Conservation (phyloP, 2,888 invertebrate genomes). For the Trissoscelio sp. region DNA sequence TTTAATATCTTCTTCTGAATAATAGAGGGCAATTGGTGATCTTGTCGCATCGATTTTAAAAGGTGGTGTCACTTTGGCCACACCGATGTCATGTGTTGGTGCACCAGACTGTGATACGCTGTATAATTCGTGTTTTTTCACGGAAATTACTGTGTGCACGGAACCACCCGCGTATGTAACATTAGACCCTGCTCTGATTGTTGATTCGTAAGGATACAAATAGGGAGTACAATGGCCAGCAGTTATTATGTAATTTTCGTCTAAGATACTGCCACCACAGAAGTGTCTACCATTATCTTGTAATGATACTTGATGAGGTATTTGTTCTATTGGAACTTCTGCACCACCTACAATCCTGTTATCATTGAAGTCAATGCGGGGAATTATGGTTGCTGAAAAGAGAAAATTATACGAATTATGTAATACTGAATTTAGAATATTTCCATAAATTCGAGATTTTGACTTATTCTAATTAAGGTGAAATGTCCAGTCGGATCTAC, state of each 20-base stretch:
- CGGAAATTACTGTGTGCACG: slow-evolving; percentile 18
- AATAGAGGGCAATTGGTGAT: slow-evolving; percentile 30
- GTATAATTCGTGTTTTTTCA: slow-evolving; percentile 42
- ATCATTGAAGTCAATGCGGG: background rate
- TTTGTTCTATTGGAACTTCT: slow-evolving; percentile 83
- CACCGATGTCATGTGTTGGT: slow-evolving; percentile 48
- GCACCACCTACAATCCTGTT: slow-evolving; percentile 84
- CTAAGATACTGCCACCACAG: slow-evolving; percentile 54
- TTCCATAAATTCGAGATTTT: too few relatives aligned
- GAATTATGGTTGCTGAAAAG: slow-evolving; percentile 18
- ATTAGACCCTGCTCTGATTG: slow-evolving; percentile 42
- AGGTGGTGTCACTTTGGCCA: slow-evolving; percentile 56
- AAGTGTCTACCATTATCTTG: background rate
- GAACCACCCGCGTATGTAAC: slow-evolving; percentile 26
- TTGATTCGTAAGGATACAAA: background rate
- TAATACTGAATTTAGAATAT: too few relatives aligned
- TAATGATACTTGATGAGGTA: slow-evolving; percentile 83
- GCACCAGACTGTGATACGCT: background rate
- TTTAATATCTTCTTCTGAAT: slow-evolving; percentile 25
- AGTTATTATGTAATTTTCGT: slow-evolving; percentile 43
- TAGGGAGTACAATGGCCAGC: slow-evolving; percentile 46
- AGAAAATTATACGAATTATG: too few relatives aligned
- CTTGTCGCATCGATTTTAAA: slow-evolving; percentile 48
- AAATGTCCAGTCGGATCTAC: too few relatives aligned
- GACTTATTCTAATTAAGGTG: too few relatives aligned